These are phyloP conservation scores for Ganaspis sp. DNA, from an alignment of 1,140 invertebrate species.

Conservation along the genomic window DNA sequence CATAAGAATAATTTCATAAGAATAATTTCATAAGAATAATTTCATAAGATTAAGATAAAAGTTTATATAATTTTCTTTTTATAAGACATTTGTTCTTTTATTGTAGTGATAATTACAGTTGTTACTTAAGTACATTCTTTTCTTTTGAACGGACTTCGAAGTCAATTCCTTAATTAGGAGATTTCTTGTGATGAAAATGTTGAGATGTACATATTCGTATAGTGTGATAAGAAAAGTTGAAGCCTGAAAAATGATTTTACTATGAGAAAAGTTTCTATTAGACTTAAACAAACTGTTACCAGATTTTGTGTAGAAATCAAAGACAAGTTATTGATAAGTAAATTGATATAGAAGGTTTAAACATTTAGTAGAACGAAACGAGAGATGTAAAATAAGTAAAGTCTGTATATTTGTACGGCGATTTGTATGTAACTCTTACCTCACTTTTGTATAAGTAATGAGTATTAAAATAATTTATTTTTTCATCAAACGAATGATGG, in stretches of 20 bases:
- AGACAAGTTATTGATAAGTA: neutral
- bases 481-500: neutral
- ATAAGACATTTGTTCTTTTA: too few species aligned
- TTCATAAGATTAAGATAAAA: too few species aligned
- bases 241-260: neutral
- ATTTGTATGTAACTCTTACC: neutral
- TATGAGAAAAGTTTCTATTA: neutral
- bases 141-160: too few species aligned
- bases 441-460: constrained; percentile 7
- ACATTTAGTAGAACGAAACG: neutral
- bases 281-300: neutral
- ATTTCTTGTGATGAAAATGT: neutral
- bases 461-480: neutral
- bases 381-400: neutral
- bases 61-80: too few species aligned
- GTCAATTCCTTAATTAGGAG: neutral
- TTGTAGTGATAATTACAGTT: too few species aligned
- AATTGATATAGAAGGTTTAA: neutral
- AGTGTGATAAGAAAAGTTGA: neutral
- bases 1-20: too few species aligned
- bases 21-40: too few species aligned
- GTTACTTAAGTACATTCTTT: too few species aligned
- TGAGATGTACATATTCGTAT: neutral
- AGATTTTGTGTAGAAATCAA: neutral
- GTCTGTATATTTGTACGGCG: neutral